phyloP scores from a whole-genome alignment of 2,797 vertebrate genomes.

The Mus spretus region DNA sequence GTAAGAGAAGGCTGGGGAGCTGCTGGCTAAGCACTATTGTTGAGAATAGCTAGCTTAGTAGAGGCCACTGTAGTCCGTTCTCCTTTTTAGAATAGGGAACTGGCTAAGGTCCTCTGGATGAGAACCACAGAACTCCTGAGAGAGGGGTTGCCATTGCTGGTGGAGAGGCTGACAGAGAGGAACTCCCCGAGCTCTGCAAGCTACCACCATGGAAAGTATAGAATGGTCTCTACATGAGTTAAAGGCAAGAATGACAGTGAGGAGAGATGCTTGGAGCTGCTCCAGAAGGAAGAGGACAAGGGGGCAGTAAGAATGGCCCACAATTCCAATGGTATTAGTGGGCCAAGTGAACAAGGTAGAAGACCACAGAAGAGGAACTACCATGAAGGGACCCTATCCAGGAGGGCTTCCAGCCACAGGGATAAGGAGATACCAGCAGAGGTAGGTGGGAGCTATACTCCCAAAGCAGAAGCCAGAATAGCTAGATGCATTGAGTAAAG shows the following conservation, averaged over 20 bases:
- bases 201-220: background rate
- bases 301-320: background rate
- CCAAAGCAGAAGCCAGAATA: background rate
- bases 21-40: too few species aligned
- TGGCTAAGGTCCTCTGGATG: background rate
- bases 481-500: background rate
- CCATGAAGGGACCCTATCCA: background rate
- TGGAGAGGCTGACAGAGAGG: background rate
- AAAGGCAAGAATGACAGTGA: background rate
- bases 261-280: background rate
- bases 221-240: background rate
- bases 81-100: background rate
- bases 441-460: background rate
- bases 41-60: background rate
- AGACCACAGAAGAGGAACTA: background rate
- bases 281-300: background rate
- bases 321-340: background rate
- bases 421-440: background rate
- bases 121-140: background rate
- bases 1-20: background rate
- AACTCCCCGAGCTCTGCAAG: background rate
- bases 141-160: background rate
- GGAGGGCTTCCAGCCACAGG: background rate
- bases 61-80: background rate
- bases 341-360: background rate